Evolutionary conservation across 2,888 invertebrate species (phyloP).

Genomic region (Troilus luridus): DNA sequence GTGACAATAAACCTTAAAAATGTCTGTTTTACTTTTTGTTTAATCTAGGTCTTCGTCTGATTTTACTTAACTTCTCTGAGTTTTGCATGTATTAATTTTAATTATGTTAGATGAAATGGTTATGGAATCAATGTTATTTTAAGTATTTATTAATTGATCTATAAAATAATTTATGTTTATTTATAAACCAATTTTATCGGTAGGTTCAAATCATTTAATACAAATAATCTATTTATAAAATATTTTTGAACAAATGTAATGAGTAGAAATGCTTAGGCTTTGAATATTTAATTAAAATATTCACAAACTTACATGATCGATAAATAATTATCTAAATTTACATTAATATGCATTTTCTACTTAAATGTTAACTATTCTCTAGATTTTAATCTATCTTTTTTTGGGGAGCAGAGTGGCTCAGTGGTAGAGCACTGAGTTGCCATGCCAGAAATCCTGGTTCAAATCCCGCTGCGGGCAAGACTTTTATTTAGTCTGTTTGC

Average conservation of each 20-base stretch:
- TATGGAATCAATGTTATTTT: background rate
- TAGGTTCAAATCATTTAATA: too few species aligned
- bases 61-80: background rate
- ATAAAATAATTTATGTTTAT: background rate
- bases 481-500: too few species aligned
- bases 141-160: background rate
- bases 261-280: background rate
- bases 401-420: too few species aligned
- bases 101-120: background rate
- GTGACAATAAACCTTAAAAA: background rate
- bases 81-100: slow-evolving; percentile 14
- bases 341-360: background rate
- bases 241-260: background rate
- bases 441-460: too few species aligned
- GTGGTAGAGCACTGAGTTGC: too few species aligned
- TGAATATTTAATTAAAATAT: too few species aligned
- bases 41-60: background rate
- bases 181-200: background rate
- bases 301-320: background rate
- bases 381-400: too few species aligned
- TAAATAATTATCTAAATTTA: background rate
- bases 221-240: too few species aligned
- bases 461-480: too few species aligned
- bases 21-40: slow-evolving; percentile 7
- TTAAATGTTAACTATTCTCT: too few species aligned